phyloP scores from a whole-genome alignment of 2,113 vertebrate genomes.

The Pagrus major region DNA sequence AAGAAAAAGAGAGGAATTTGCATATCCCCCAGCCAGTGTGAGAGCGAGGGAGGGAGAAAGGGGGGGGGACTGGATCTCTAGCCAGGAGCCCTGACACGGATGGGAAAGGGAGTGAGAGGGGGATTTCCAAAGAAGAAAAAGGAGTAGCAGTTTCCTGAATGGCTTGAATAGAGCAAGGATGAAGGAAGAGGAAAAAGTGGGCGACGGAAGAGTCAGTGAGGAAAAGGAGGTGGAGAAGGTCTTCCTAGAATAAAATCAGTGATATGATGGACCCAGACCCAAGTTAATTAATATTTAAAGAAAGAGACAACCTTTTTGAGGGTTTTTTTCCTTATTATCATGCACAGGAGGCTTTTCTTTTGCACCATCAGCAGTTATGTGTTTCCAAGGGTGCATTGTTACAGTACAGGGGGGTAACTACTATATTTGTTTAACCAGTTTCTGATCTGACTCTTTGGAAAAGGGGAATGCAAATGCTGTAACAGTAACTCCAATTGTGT shows the following conservation, averaged over 20 bases:
- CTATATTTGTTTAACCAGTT: constrained; percentile 13
- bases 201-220: constrained; percentile 54
- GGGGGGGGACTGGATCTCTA: constrained; percentile 56
- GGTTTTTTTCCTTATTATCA: background rate
- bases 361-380: background rate
- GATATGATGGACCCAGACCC: constrained; percentile 11
- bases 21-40: constrained; percentile 76
- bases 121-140: constrained; percentile 76
- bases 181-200: constrained; percentile 54
- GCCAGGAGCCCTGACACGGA: constrained; percentile 82
- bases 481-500: constrained; percentile 39
- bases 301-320: background rate
- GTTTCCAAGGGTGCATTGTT: background rate
- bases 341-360: background rate
- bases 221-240: constrained; percentile 53
- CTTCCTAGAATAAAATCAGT: constrained; percentile 35
- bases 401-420: background rate
- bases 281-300: background rate
- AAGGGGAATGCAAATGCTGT: constrained; percentile 71
- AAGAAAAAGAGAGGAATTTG: constrained; percentile 85
- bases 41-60: constrained; percentile 39
- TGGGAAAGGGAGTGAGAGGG: constrained; percentile 73
- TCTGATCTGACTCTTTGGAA: background rate
- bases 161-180: constrained; percentile 76
- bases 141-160: constrained; percentile 83